phyloP scores from a whole-genome alignment of 2,113 vertebrate species.

The Archilochus colubris region DNA sequence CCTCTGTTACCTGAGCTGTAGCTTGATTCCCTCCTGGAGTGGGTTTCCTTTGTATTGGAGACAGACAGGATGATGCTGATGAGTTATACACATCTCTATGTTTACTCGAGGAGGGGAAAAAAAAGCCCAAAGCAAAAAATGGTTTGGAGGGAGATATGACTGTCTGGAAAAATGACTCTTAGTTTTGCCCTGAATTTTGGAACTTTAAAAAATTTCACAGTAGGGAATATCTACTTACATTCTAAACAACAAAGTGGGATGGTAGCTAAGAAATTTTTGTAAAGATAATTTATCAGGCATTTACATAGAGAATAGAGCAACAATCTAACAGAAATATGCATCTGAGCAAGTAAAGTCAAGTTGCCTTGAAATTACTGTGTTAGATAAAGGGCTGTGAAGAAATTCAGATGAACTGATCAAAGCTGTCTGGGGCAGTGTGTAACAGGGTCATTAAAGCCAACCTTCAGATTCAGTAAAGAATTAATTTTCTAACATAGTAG shows the following conservation, averaged over 20 bases:
- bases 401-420: not conserved
- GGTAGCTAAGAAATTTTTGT: not conserved
- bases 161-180: not conserved
- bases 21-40: not conserved
- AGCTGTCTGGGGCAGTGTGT: not conserved
- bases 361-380: not conserved
- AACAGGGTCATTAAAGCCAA: not conserved
- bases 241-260: not conserved
- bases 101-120: not conserved
- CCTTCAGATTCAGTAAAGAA: not conserved
- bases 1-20: not conserved
- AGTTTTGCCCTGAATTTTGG: not conserved
- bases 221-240: not conserved
- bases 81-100: not conserved
- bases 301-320: not conserved
- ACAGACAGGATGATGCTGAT: not conserved
- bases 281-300: not conserved
- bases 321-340: not conserved
- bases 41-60: not conserved
- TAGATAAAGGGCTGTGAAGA: not conserved
- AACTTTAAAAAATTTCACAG: not conserved
- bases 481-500: constrained; percentile 8
- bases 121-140: no score
- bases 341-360: not conserved
- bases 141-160: not conserved